Conservation (phyloP, 1,140 invertebrate species). For the Dreissena polymorpha region DNA sequence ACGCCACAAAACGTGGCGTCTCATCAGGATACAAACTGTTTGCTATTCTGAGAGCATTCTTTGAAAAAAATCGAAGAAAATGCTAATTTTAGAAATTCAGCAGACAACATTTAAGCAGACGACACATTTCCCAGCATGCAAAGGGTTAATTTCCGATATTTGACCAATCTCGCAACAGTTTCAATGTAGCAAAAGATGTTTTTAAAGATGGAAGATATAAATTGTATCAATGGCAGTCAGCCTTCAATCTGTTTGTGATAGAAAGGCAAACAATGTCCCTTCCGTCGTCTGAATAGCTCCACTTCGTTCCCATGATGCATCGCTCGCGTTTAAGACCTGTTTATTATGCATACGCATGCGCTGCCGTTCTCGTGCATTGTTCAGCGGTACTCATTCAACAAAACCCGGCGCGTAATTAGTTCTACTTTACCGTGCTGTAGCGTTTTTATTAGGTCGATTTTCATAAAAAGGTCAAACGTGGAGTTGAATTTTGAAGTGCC, state of each 20-base stretch:
- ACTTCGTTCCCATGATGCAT: not conserved
- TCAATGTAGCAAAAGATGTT: too few relatives aligned
- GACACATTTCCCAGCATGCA: too few relatives aligned
- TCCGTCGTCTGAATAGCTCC: not conserved
- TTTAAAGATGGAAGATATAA: too few relatives aligned
- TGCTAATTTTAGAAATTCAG: too few relatives aligned
- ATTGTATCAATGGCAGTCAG: not conserved
- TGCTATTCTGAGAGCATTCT: too few relatives aligned
- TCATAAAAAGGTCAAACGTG: conserved; percentile 7
- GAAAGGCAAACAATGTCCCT: not conserved
- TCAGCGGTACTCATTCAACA: not conserved
- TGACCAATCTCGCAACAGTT: too few relatives aligned
- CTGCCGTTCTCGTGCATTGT: not conserved
- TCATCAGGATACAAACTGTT: too few relatives aligned
- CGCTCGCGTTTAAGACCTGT: not conserved
- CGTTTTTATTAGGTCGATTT: conserved; percentile 6
- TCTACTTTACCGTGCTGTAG: not conserved
- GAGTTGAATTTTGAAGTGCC: not conserved
- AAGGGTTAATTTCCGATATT: too few relatives aligned
- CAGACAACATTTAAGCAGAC: too few relatives aligned
- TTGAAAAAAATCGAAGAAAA: too few relatives aligned
- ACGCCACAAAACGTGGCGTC: too few relatives aligned
- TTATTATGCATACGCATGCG: not conserved
- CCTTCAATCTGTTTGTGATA: not conserved
- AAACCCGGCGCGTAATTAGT: not conserved